These are phyloP conservation scores for Scaptodrosophila latifasciaeformis DNA, from an alignment of 2,888 invertebrate species.

Conservation along the genomic window DNA sequence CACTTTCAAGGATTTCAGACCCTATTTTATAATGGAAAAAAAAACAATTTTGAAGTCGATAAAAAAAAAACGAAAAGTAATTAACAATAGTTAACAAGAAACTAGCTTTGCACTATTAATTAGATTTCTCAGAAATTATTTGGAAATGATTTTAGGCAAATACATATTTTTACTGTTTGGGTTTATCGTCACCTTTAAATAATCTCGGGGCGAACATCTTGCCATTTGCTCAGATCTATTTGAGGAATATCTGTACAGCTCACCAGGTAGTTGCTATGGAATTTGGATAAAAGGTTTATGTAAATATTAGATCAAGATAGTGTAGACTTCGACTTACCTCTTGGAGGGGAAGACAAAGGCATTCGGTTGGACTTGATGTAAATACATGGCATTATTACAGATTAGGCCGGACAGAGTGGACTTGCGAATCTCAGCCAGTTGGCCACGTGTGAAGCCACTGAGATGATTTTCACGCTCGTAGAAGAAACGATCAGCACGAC, in stretches of 20 bases:
- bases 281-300: not conserved
- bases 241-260: conserved; percentile 57
- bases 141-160: too few relatives aligned
- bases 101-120: too few relatives aligned
- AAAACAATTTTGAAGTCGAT: too few relatives aligned
- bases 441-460: conserved; percentile 78
- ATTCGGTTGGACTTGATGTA: conserved; percentile 79
- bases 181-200: too few relatives aligned
- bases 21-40: too few relatives aligned
- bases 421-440: conserved; percentile 85
- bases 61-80: too few relatives aligned
- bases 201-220: conserved; percentile 45
- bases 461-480: conserved; percentile 78
- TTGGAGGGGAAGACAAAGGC: conserved; percentile 57
- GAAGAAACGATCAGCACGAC: conserved; percentile 84
- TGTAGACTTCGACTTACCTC: conserved; percentile 38
- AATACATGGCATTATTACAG: conserved; percentile 83
- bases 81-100: too few relatives aligned
- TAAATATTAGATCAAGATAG: not conserved
- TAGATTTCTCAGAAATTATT: too few relatives aligned
- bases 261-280: conserved; percentile 49
- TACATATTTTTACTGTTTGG: too few relatives aligned
- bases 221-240: conserved; percentile 62
- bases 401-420: conserved; percentile 84
- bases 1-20: too few relatives aligned